Conservation (phyloP, 2,113 vertebrate species). For the Ailuropoda melanoleuca region DNA sequence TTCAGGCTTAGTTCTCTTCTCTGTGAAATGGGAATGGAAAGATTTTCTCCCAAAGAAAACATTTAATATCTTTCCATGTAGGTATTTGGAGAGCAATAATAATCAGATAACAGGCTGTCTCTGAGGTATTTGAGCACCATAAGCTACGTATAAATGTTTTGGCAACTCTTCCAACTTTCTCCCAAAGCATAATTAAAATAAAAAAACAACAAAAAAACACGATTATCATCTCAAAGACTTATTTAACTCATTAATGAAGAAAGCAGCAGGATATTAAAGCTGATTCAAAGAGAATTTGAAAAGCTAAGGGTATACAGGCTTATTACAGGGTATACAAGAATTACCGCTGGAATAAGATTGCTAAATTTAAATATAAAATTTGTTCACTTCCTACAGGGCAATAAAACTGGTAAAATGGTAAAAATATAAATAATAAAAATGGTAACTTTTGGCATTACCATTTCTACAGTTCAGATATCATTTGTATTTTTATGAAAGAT, state of each 20-base stretch:
- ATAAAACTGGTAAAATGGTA: background rate
- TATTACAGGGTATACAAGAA: background rate
- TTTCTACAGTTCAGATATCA: background rate
- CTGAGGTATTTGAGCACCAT: background rate
- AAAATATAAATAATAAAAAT: conserved; percentile 8
- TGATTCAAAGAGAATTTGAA: conserved; percentile 65
- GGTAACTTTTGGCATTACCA: background rate
- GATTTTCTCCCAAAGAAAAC: background rate
- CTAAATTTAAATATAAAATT: conserved; percentile 11
- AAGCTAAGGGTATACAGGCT: background rate
- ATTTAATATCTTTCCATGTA: background rate
- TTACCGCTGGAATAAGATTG: background rate
- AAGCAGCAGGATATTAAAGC: conserved; percentile 31
- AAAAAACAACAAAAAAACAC: background rate
- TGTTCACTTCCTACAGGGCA: background rate
- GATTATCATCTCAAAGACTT: conserved; percentile 22
- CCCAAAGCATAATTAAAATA: background rate
- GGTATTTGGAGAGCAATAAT: background rate
- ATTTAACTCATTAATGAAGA: conserved; percentile 58
- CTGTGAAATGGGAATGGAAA: conserved; percentile 1
- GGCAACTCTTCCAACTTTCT: conserved; percentile 22
- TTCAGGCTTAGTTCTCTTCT: background rate
- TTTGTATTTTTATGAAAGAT: conserved; percentile 27
- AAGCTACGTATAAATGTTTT: conserved; percentile 6
- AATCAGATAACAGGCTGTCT: background rate